Evolutionary conservation across 1,140 invertebrate species (phyloP), one percentile per base, ranked within the genome.

Genomic region (Paralvinella palmiformis): DNA sequence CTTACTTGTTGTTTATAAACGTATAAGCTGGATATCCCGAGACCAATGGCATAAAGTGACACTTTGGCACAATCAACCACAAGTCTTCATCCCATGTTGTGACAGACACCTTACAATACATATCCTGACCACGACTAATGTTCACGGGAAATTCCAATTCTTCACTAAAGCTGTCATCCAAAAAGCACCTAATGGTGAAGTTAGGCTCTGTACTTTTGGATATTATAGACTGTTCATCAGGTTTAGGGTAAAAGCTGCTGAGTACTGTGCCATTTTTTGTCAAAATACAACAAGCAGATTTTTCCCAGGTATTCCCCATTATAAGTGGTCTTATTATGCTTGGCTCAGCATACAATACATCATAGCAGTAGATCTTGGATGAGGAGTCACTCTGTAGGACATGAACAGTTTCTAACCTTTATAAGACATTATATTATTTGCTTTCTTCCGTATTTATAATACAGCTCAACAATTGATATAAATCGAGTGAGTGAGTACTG

Each of bases 1-100:
- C 55, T 27, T 29, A 57, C 55, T 57, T 57, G 55, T 57, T 31
- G 4, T 57, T 32, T 3, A 57, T 33, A 32, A 57, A 57, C 3
- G 24, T 33, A 22, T 29, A 57, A 5, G 24, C 20, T 24, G 17
- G 4, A 29, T 29, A 5, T 7, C 32, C n/a, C 20, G 5, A 22
- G 32, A 32, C 55, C 20, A 4, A 22, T 7, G 55, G 32, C 4
- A 33, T 29, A 17, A 57, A 57, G 24, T 33, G 27, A 32, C 55
- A 57, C 22, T 32, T 57, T 29, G 27, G n/a, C 1, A 57, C 55
- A n/a, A 57, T 31, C 13, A 57, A 31, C 20, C 32, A 32, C 20
- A 57, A 15, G 4, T 57, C 31, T 24, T 27, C 24, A 17, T 57
- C 55, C 55, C 55, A 57, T 29, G 32, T 32, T 4, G 27, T 32